phyloP scores from a whole-genome alignment of 35 echinoderm and acorn worm genomes.

The Amphiura filiformis region DNA sequence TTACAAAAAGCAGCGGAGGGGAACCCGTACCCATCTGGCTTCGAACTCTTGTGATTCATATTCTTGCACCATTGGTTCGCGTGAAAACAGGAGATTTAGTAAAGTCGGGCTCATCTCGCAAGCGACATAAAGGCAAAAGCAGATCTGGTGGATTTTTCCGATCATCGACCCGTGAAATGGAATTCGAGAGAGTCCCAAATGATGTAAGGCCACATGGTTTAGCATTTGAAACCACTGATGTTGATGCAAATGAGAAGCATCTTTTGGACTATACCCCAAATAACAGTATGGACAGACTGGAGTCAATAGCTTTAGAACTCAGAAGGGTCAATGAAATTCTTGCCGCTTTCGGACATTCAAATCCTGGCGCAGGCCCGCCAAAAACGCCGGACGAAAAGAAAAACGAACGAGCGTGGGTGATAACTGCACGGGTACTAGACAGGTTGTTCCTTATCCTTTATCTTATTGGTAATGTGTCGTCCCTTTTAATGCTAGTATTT shows the following conservation, averaged over 20 bases:
- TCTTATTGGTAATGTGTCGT: slow-evolving; percentile 45
- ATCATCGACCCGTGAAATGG: not conserved
- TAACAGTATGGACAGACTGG: slow-evolving; percentile 35
- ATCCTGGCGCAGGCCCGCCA: slow-evolving; percentile 14
- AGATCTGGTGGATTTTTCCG: slow-evolving; percentile 19
- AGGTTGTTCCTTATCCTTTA: slow-evolving; percentile 78
- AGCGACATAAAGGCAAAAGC: slow-evolving; percentile 9
- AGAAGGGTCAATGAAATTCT: slow-evolving; percentile 73
- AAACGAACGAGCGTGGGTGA: slow-evolving; percentile 56
- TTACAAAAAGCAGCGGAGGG: slow-evolving; percentile 50
- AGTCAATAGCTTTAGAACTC: slow-evolving; percentile 61
- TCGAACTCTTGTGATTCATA: slow-evolving; percentile 35
- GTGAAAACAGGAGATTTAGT: slow-evolving; percentile 35
- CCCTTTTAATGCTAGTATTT: slow-evolving; percentile 33
- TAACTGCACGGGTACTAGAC: slow-evolving; percentile 68
- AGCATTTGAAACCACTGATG: not conserved
- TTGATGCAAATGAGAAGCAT: not conserved
- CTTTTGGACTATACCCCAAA: slow-evolving; percentile 39
- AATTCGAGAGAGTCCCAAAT: slow-evolving; percentile 14
- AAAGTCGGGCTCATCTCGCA: slow-evolving; percentile 1
- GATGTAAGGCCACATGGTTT: not conserved
- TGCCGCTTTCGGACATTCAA: slow-evolving; percentile 31
- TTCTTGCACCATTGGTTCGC: slow-evolving; percentile 60
- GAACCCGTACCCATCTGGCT: slow-evolving; percentile 60
- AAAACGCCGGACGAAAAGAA: slow-evolving; percentile 21